Evolutionary conservation across 2,797 vertebrate genomes (phyloP).

Genomic region (Spinus olivaceus): DNA sequence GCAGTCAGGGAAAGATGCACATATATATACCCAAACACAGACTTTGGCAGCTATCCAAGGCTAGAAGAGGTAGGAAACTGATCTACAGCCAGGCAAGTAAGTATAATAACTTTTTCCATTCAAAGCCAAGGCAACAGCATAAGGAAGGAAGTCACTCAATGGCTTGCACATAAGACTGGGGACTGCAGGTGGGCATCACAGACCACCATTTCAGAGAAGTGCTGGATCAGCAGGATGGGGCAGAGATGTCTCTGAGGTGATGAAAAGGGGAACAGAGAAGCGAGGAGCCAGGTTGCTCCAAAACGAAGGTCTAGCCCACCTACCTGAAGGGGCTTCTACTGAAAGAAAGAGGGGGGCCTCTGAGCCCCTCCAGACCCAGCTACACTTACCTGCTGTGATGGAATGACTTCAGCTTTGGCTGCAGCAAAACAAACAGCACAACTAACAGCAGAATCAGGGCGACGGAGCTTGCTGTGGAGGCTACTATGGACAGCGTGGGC

Average conservation of each 20-base stretch:
- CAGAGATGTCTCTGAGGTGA: background rate
- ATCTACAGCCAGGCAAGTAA: background rate
- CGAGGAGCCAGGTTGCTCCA: background rate
- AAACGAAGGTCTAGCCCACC: background rate
- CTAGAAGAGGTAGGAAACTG: background rate
- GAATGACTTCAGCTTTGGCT: slow-evolving; percentile 94
- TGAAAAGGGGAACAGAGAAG: background rate
- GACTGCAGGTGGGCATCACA: background rate
- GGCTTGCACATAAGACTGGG: background rate
- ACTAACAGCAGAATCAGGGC: slow-evolving; percentile 91
- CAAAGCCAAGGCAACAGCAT: background rate
- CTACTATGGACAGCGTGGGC: slow-evolving; percentile 90
- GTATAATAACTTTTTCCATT: background rate
- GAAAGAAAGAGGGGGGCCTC: background rate
- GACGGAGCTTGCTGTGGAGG: slow-evolving; percentile 92
- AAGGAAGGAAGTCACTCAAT: background rate
- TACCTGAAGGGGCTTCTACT: background rate
- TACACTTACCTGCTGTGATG: slow-evolving; percentile 89
- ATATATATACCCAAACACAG: background rate
- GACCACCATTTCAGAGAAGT: background rate
- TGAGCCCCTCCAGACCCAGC: background rate
- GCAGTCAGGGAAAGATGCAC: background rate
- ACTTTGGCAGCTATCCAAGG: background rate
- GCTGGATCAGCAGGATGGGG: background rate
- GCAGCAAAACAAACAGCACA: slow-evolving; percentile 92